These are phyloP conservation scores for Xestia ashworthii DNA, from an alignment of 2,888 invertebrate genomes.

Conservation along the genomic window DNA sequence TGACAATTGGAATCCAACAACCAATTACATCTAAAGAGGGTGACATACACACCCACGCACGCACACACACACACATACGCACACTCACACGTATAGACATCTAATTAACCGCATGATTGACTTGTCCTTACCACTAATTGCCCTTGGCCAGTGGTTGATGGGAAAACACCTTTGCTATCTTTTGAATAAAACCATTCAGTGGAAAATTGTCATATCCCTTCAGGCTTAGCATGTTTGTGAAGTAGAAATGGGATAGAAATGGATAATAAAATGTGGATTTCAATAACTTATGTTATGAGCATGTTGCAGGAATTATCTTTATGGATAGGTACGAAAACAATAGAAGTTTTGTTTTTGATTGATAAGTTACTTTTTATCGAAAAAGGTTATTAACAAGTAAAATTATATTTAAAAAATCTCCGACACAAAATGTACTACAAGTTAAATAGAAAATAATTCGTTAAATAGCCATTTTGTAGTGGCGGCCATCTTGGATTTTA, in stretches of 20 bases:
- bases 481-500: no score
- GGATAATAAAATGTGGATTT: conserved; percentile 6
- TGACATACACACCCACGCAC: conserved; percentile 13
- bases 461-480: no score
- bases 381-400: no score
- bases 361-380: no score
- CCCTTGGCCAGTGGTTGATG: conserved; percentile 69
- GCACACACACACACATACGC: conserved; percentile 10
- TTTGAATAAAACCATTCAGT: conserved; percentile 73
- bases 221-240: conserved; percentile 48
- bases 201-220: conserved; percentile 75
- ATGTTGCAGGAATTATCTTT: not conserved
- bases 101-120: conserved; percentile 80
- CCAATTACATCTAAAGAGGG: conserved; percentile 59
- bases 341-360: not conserved
- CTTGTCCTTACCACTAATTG: conserved; percentile 82
- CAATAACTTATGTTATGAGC: not conserved
- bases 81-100: conserved; percentile 57
- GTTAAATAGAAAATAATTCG: no score
- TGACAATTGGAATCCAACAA: conserved; percentile 38
- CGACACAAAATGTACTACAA: no score
- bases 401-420: no score
- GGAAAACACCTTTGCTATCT: conserved; percentile 69
- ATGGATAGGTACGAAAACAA: not conserved
- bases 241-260: conserved; percentile 36